Base-by-base conservation (phyloP, 1,140 invertebrate genomes). In the Macrosteles quadrilineatus region DNA sequence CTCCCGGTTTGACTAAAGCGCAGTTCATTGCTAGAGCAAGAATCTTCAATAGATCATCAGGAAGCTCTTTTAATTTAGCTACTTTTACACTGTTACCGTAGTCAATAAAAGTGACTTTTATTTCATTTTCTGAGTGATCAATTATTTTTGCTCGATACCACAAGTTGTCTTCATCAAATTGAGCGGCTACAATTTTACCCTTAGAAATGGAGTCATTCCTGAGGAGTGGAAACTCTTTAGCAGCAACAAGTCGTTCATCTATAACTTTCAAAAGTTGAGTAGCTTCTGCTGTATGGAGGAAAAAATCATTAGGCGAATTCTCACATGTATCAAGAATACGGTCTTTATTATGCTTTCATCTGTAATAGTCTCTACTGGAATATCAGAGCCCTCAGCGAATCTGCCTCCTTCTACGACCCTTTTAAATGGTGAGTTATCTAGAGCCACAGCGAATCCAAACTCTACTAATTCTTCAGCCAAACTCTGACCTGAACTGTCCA, bases 91-190 rank as follows among this genome's bases (percentile, higher is more conserved):
- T 74, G 75, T 88, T 87, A 23, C 87, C 87, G 73, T 87, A 88
- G 73, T 88, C 87, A 1, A 88, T 81, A 72, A 83, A 88, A 17
- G 78, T 75, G 0, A 88, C 84, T 69, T 80, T 77, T 4, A 77
- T 79, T 19, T 75, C 75, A 65, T 73, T 80, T 1, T 86, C 85
- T 1, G 84, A 83, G 55, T 87, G 83, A 6, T 84, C 84, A 27
- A 90, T 78, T 36, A 91, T 82, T 76, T 87, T 84, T 0, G 87
- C 87, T 59, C 90, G 81, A 72, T 91, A 91, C 83, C 86, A 91
- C 11, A 83, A 78, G 23, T 82, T 80, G 71, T 90, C 88, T 19
- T 88, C 87, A 0, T 83, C 80, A 76, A 86, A 90, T 71, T 87
- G 83, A n/a, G 87, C 88, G 23, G 86, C 85, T 70, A 87, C 88